Conservation (phyloP, 2,888 invertebrate genomes). For the Lycocerus yunnanus region DNA sequence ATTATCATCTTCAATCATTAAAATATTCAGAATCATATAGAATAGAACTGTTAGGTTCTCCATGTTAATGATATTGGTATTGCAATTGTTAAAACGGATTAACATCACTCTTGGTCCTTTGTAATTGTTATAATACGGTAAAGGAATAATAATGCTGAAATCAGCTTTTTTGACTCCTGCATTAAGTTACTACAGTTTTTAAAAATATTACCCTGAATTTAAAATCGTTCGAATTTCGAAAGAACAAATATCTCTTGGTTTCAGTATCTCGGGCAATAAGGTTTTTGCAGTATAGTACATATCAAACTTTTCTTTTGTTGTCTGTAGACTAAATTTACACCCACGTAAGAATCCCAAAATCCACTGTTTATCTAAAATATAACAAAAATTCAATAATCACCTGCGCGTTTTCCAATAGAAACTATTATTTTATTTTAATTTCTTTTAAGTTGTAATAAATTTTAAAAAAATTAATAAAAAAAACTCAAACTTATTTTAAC, state of each 20-base stretch:
- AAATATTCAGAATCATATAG: not conserved
- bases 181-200: not conserved
- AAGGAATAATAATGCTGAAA: not conserved
- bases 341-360: conserved; percentile 60
- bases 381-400: not conserved
- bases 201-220: not conserved
- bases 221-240: conserved; percentile 38
- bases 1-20: not conserved
- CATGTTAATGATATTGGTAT: not conserved
- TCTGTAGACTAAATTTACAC: conserved; percentile 61
- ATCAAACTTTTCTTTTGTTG: conserved; percentile 61
- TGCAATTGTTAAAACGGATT: not conserved
- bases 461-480: too few species aligned
- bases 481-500: too few species aligned
- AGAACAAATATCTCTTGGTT: conserved; percentile 55
- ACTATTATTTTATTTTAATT: too few species aligned
- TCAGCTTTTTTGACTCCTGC: not conserved
- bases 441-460: too few species aligned
- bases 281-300: conserved; percentile 63
- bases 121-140: not conserved
- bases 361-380: conserved; percentile 59
- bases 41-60: not conserved
- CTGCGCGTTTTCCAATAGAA: too few species aligned
- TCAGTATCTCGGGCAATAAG: conserved; percentile 63
- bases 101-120: not conserved